Percentiles rank a stretch among this genome's conserved stretches.
phyloP scores from a whole-genome alignment of 2,113 vertebrate species.

The Barbus barbus region DNA sequence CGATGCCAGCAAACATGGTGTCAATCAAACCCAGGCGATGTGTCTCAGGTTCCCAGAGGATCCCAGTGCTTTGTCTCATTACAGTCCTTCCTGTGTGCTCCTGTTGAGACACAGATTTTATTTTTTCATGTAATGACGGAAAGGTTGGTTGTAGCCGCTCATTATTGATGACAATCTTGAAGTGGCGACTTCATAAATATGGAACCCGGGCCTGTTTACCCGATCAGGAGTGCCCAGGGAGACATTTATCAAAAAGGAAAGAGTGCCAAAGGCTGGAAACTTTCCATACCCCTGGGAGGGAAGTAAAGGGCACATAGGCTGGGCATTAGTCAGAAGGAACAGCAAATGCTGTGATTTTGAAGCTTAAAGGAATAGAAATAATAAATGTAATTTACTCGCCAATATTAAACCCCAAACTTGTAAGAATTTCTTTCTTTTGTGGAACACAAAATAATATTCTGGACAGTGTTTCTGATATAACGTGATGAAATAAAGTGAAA shows the following conservation, averaged over 20 bases:
- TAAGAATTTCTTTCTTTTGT: no score
- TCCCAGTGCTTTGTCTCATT: constrained; percentile 25
- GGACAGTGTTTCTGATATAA: no score
- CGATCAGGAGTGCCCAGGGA: constrained; percentile 34
- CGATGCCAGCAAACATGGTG: constrained; percentile 21
- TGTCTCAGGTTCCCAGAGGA: constrained; percentile 7
- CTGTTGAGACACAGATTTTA: neutral
- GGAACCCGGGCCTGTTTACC: constrained; percentile 41
- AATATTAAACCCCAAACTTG: neutral
- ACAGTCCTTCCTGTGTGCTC: constrained; percentile 8
- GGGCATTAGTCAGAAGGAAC: constrained; percentile 26
- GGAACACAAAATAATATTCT: no score
- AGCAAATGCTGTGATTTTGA: neutral
- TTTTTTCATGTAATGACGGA: neutral
- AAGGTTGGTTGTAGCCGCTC: constrained; percentile 19
- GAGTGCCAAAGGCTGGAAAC: constrained; percentile 17
- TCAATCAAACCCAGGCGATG: constrained; percentile 36
- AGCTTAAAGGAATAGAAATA: neutral
- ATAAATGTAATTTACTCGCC: neutral
- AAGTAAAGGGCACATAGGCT: constrained; percentile 18
- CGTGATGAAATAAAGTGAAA: no score
- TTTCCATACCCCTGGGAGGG: constrained; percentile 4
- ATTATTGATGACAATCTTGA: constrained; percentile 53
- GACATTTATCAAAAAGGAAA: constrained; percentile 29
- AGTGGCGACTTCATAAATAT: constrained; percentile 48